Evolutionary conservation across 2,797 vertebrate genomes (phyloP).

Genomic region (Acrossocheilus fasciatus): DNA sequence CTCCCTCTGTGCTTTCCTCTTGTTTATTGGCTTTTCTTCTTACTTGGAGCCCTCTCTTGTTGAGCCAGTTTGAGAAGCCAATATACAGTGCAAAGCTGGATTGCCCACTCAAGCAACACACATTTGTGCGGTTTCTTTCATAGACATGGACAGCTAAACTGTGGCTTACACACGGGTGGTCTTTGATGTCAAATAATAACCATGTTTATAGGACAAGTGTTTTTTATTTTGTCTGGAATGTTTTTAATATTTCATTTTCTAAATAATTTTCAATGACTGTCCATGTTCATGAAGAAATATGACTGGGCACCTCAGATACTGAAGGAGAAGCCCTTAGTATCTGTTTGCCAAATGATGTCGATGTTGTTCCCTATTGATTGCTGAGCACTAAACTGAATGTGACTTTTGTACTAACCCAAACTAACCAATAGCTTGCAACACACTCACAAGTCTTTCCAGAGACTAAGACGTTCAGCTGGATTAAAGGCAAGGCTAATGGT

Average conservation of each 20-base stretch:
- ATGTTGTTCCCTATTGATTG: slow-evolving; percentile 70
- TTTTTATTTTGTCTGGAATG: neutral
- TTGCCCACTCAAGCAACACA: slow-evolving; percentile 84
- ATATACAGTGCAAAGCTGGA: slow-evolving; percentile 85
- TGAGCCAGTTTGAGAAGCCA: slow-evolving; percentile 84
- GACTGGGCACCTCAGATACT: slow-evolving; percentile 87
- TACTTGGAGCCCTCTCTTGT: slow-evolving; percentile 75
- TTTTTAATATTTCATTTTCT: neutral
- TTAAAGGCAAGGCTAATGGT: neutral
- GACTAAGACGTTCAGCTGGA: neutral
- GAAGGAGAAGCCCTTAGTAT: slow-evolving; percentile 82
- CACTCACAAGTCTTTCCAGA: neutral
- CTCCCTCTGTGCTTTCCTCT: slow-evolving; percentile 57
- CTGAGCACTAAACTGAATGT: slow-evolving; percentile 20
- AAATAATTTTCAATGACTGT: slow-evolving; percentile 54
- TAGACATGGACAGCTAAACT: slow-evolving; percentile 79
- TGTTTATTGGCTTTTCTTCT: slow-evolving; percentile 89
- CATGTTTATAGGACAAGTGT: neutral
- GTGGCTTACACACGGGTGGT: neutral
- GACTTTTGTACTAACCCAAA: slow-evolving; percentile 35
- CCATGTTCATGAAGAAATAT: slow-evolving; percentile 91
- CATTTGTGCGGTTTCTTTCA: slow-evolving; percentile 87
- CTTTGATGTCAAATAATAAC: neutral
- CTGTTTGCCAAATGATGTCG: slow-evolving; percentile 56
- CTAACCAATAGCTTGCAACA: slow-evolving; percentile 16